Base-by-base conservation (phyloP, 2,888 invertebrate genomes). In the Barypeithes pellucidus region DNA sequence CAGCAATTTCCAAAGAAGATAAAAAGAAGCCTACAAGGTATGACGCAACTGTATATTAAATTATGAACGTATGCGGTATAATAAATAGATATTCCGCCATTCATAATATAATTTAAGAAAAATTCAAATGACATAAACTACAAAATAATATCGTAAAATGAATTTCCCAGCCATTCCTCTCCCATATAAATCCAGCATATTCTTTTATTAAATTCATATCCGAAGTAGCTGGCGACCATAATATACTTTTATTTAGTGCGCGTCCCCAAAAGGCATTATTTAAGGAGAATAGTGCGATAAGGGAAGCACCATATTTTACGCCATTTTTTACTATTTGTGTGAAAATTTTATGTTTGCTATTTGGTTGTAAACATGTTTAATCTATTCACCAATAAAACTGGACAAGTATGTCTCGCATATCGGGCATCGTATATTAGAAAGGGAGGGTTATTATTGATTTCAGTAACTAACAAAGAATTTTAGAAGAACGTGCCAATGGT, bases 131-230 rank as follows among this genome's bases (percentile, higher is more conserved):
- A 36, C 61, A 61, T 68, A 68, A 68, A 36, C 39, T 43, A 45
- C 47, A 36, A 47, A 68, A 68, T 39, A 68, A 68, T 68, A 68
- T 61, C 60, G 29, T 61, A 61, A 68, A 68, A 43, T 22, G 50
- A 43, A 22, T 50, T 43, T 60, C 47, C 59, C 36, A 22, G 67
- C 57, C 57, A 50, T 36, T 29, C 22, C 24, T 47, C 50, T 12
- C 14, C 16, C 47, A 45, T 68, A 68, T 68, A 68, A 68, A 68
- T 68, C 68, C 43, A 39, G 61, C 68, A 68, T 68, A 68, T 68
- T 68, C 68, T 68, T 68, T 68, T 68, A 68, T 68, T 68, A 68
- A 68, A 68, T 68, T 68, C 68, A 68, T 68, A 61, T 68, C 50
- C 68, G 50, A 61, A 61, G 68, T 47, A 22, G 68, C 68, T 61